Percentiles rank a stretch among this genome's conserved stretches.
These are phyloP conservation scores for Chanos chanos DNA, from an alignment of 2,797 vertebrate genomes.

Conservation along the genomic window DNA sequence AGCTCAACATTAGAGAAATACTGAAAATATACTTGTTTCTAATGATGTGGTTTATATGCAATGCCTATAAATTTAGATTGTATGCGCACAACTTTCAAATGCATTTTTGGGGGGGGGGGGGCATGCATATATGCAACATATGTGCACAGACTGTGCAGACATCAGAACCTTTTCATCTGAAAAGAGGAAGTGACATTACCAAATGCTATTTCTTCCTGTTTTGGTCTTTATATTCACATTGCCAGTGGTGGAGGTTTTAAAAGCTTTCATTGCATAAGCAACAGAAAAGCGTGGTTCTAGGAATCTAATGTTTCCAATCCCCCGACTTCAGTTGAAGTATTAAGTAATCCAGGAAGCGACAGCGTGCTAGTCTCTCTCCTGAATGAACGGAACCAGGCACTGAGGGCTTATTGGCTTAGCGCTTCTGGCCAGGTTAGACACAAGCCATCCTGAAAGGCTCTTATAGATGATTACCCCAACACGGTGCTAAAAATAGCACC, in stretches of 20 bases:
- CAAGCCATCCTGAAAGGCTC: constrained; percentile 86
- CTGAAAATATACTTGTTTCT: too few relatives aligned
- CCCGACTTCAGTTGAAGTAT: constrained; percentile 43
- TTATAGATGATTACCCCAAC: constrained; percentile 89
- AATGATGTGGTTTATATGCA: too few relatives aligned
- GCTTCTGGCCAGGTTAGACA: constrained; percentile 92
- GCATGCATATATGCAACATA: too few relatives aligned
- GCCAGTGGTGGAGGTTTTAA: constrained; percentile 6
- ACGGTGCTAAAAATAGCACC: constrained; percentile 92
- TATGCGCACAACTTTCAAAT: too few relatives aligned
- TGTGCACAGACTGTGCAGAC: too few relatives aligned
- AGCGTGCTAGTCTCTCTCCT: constrained; percentile 25
- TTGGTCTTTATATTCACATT: background rate
- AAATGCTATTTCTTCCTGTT: constrained; percentile 13
- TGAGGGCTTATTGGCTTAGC: constrained; percentile 89
- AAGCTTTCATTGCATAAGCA: constrained; percentile 6
- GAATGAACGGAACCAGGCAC: constrained; percentile 24
- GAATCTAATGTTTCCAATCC: constrained; percentile 43
- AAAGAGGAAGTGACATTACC: background rate
- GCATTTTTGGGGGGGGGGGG: too few relatives aligned
- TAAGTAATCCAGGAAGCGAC: constrained; percentile 61
- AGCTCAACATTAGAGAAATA: too few relatives aligned
- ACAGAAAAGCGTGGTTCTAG: constrained; percentile 28
- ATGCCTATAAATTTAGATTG: too few relatives aligned
- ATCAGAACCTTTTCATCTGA: background rate